These are phyloP conservation scores for Cydia strobilella DNA, from an alignment of 1,140 invertebrate genomes.

Conservation along the genomic window DNA sequence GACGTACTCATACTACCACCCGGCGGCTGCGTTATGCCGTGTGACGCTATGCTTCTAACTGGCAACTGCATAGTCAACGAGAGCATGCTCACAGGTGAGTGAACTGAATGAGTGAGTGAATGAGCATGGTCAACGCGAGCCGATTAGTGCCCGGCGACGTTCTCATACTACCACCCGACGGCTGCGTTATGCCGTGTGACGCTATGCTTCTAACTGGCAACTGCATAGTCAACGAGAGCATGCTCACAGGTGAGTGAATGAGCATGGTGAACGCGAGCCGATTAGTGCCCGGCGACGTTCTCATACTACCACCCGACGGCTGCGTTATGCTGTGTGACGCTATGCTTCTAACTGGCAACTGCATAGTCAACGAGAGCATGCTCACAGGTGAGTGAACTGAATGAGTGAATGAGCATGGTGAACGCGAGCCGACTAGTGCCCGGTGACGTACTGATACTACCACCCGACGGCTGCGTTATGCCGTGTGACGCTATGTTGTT, in stretches of 20 bases:
- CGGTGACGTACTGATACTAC: too few relatives aligned
- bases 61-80: conserved; percentile 96
- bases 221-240: conserved; percentile 95
- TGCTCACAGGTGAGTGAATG: conserved; percentile 85
- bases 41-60: conserved; percentile 92
- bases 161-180: conserved; percentile 87
- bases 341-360: conserved; percentile 92
- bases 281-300: conserved; percentile 85
- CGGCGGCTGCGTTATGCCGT: conserved; percentile 93
- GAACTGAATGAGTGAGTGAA: conserved; percentile 48
- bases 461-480: too few relatives aligned
- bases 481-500: too few relatives aligned
- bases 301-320: conserved; percentile 91
- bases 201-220: conserved; percentile 93
- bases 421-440: conserved; percentile 88
- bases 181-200: conserved; percentile 95
- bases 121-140: conserved; percentile 81
- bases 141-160: conserved; percentile 94
- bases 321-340: conserved; percentile 96
- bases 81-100: conserved; percentile 77
- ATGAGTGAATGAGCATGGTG: conserved; percentile 63
- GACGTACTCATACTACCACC: conserved; percentile 92
- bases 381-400: conserved; percentile 82
- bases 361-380: conserved; percentile 96
- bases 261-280: conserved; percentile 81